Evolutionary conservation across 2,797 vertebrate species (phyloP).

Genomic region (Lutjanus argentimaculatus): DNA sequence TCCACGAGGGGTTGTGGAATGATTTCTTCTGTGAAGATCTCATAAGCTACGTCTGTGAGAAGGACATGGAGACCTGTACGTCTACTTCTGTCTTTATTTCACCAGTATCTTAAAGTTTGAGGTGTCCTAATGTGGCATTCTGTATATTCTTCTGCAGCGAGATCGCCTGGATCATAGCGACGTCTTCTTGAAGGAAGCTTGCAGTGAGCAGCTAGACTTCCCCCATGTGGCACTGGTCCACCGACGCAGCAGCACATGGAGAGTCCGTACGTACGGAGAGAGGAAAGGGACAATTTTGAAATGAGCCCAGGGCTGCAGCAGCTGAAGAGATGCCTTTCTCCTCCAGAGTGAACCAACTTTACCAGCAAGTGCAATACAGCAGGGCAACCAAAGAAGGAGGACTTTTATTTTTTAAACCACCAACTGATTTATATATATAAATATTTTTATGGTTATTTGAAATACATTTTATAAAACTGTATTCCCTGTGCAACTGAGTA

Average conservation of each 20-base stretch:
- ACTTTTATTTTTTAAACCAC: conserved; percentile 62
- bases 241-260: conserved; percentile 62
- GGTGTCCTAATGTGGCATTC: conserved; percentile 2
- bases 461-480: conserved; percentile 74
- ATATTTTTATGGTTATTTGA: conserved; percentile 69
- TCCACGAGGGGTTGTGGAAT: conserved; percentile 93
- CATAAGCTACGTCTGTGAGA: conserved; percentile 95
- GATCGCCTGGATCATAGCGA: conserved; percentile 68
- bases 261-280: conserved; percentile 64
- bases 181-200: conserved; percentile 39
- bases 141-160: conserved; percentile 55
- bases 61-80: conserved; percentile 88
- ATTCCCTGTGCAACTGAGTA: conserved; percentile 79
- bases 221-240: conserved; percentile 62
- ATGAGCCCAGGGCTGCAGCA: conserved; percentile 53
- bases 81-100: conserved; percentile 8
- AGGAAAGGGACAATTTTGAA: conserved; percentile 69
- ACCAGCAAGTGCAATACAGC: conserved; percentile 80
- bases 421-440: conserved; percentile 61
- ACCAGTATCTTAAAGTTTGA: neutral
- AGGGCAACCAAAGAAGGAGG: conserved; percentile 67
- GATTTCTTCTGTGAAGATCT: conserved; percentile 94
- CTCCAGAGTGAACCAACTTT: conserved; percentile 63
- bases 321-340: conserved; percentile 54
- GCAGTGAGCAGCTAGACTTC: conserved; percentile 74